Evolutionary conservation across 2,888 invertebrate species (phyloP).

Genomic region (Catocala fraxini): DNA sequence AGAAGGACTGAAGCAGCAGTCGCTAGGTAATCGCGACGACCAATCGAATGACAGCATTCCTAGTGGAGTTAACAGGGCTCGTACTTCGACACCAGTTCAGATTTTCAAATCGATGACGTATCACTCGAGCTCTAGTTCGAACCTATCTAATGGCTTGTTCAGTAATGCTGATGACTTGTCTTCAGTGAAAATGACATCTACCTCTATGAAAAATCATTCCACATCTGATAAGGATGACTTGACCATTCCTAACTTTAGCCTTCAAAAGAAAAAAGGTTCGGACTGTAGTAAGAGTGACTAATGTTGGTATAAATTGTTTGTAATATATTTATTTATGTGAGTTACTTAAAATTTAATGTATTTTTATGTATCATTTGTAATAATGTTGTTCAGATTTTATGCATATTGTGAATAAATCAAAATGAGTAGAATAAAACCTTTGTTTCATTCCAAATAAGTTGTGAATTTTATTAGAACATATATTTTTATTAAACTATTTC

Average conservation of each 20-base stretch:
- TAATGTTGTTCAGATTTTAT: conserved; percentile 41
- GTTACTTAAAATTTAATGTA: conserved; percentile 28
- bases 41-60: conserved; percentile 63
- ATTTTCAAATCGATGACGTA: conserved; percentile 78
- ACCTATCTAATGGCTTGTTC: conserved; percentile 80
- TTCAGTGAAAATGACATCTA: conserved; percentile 84
- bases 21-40: conserved; percentile 56
- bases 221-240: conserved; percentile 82
- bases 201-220: conserved; percentile 79
- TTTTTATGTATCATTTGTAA: conserved; percentile 29
- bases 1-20: conserved; percentile 70
- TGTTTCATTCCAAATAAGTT: too few relatives aligned
- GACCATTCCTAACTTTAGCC: conserved; percentile 82
- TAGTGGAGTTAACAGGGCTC: conserved; percentile 71
- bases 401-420: conserved; percentile 62
- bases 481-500: conserved; percentile 22
- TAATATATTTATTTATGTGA: conserved; percentile 42
- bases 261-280: conserved; percentile 72
- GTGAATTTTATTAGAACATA: conserved; percentile 5
- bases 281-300: conserved; percentile 79
- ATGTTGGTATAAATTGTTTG: conserved; percentile 45
- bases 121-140: conserved; percentile 83
- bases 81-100: conserved; percentile 88
- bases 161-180: conserved; percentile 87
- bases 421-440: conserved; percentile 29